Conservation (phyloP, 2,113 vertebrate species). For the Montifringilla adamsi region DNA sequence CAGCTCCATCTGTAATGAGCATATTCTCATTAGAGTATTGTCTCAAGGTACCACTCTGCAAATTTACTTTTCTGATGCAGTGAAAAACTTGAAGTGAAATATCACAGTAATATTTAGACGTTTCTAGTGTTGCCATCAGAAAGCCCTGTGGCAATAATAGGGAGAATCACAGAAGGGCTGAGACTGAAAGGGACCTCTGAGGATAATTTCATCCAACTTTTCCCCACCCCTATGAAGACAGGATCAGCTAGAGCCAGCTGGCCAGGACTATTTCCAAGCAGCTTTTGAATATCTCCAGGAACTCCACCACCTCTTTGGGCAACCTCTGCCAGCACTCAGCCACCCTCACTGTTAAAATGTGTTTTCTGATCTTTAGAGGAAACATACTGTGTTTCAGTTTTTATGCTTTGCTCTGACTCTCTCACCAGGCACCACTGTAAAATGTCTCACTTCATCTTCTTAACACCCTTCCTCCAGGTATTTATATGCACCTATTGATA, state of each 20-base stretch:
- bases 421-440: not conserved
- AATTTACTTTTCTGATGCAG: not conserved
- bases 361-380: not conserved
- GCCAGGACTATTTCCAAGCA: not conserved
- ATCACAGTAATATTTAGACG: not conserved
- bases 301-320: not conserved
- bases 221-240: not conserved
- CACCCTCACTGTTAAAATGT: not conserved
- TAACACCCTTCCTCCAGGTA: not conserved
- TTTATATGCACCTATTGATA: not conserved
- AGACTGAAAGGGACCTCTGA: not conserved
- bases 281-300: not conserved
- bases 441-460: not conserved
- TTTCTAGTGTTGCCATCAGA: not conserved
- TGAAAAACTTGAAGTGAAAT: not conserved
- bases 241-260: not conserved
- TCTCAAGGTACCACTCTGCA: not conserved
- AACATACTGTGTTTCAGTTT: not conserved
- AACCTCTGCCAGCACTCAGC: not conserved
- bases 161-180: not conserved
- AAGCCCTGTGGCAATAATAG: not conserved
- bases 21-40: not conserved
- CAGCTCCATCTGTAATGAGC: conserved; percentile 19
- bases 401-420: not conserved
- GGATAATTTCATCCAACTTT: not conserved